These are phyloP conservation scores for Notodonta dromedarius DNA, from an alignment of 2,888 invertebrate genomes.

Conservation along the genomic window DNA sequence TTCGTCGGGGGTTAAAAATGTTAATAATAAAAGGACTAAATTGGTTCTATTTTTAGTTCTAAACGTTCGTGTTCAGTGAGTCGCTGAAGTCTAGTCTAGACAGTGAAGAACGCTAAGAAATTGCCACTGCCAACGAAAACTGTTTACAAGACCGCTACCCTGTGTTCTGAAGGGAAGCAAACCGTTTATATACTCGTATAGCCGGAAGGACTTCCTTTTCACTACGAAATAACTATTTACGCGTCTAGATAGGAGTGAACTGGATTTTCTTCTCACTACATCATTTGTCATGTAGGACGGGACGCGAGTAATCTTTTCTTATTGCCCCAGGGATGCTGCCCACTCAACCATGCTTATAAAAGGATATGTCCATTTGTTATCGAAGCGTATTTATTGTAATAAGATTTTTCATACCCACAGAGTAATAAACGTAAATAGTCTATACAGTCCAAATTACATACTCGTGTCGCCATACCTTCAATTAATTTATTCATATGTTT, in stretches of 20 bases:
- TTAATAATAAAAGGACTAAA: constrained; percentile 29
- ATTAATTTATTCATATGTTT: too few relatives aligned
- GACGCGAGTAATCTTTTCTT: constrained; percentile 25
- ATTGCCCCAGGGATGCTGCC: constrained; percentile 28
- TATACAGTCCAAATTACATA: too few relatives aligned
- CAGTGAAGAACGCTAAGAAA: constrained; percentile 43
- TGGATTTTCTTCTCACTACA: constrained; percentile 9
- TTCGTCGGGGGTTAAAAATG: too few relatives aligned
- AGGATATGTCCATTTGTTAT: constrained; percentile 19
- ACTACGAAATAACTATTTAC: constrained; percentile 4
- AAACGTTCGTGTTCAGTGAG: constrained; percentile 34
- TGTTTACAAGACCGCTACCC: constrained; percentile 30
- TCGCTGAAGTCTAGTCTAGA: constrained; percentile 40
- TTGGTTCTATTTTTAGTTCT: constrained; percentile 50
- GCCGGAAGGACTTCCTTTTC: constrained; percentile 16
- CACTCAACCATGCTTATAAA: constrained; percentile 18
- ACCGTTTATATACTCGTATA: constrained; percentile 12
- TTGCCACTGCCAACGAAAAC: constrained; percentile 46
- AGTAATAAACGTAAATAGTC: too few relatives aligned
- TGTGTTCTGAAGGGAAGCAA: constrained; percentile 19
- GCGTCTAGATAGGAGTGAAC: not conserved
- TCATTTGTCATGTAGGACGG: constrained; percentile 23
- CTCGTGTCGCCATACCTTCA: too few relatives aligned
- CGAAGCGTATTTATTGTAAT: constrained; percentile 14
- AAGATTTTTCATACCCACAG: not conserved